Evolutionary conservation across 1,140 invertebrate genomes (phyloP), one percentile per base, ranked within the genome.

Genomic region (Protaetia brevitarsis): DNA sequence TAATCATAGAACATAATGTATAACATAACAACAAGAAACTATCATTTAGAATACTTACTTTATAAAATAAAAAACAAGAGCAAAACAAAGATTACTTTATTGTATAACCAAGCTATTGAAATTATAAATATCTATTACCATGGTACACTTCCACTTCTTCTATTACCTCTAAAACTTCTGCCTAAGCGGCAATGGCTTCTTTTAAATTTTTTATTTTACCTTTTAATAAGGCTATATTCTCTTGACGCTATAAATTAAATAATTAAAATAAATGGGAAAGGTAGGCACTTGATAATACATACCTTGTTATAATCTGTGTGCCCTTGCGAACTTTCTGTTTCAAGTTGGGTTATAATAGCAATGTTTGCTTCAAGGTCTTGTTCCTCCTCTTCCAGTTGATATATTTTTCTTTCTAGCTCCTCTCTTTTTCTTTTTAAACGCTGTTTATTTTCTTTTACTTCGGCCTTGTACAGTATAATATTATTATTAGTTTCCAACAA

Each of bases 361-460:
- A 11, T 34, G 57, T 59, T 31, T 30, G 51, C 64, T 34, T 66
- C 57, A 37, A 23, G 57, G 59, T 59, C 36, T 60, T 65, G 8
- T 23, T 59, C 57, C 29, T 19, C 30, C 26, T 56, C 45, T 41
- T 28, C 16, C 21, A 56, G 8, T 16, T 21, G 7, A 7, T 7
- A 10, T 7, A 56, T 13, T 26, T 19, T 21, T 26, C 23, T 56
- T 56, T 21, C 45, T 21, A 56, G 10, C 23, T 21, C 16, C 16
- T 19, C 16, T 26, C 7, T 56, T 19, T 21, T 21, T 26, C 16
- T 56, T 56, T 16, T 26, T 56, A 26, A 56, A 13, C 21, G 31
- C 8, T 34, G 8, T n/a, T 34, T n/a, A 8, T 34, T 34, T 34
- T 34, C 8, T 8, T 34, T 34, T 34, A 34, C 31, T 2, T 34